Percentiles rank a stretch among this genome's conserved stretches.
phyloP scores from a whole-genome alignment of 1,140 invertebrate species.

The Drosophila pruinosa region DNA sequence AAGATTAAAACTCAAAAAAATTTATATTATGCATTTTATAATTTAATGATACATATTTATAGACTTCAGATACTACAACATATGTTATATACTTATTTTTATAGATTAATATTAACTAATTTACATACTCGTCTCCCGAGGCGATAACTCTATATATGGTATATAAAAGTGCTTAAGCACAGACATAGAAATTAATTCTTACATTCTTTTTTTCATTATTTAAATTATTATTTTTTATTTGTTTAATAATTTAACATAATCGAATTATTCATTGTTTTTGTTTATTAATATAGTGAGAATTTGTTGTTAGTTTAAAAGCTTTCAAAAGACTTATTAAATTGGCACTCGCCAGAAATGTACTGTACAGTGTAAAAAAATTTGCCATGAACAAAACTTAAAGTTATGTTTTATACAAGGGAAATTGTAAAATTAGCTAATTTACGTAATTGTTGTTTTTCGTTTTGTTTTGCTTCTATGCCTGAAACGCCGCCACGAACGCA shows the following conservation, averaged over 20 bases:
- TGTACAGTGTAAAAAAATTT: constrained; percentile 52
- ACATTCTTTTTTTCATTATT: constrained; percentile 6
- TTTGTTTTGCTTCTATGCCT: constrained; percentile 3
- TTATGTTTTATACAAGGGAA: constrained; percentile 61
- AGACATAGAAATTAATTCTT: constrained; percentile 45
- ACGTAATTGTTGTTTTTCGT: constrained; percentile 10
- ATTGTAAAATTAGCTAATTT: constrained; percentile 49
- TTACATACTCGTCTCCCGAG: constrained; percentile 49
- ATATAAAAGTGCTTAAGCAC: constrained; percentile 54
- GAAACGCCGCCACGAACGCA: constrained; percentile 28
- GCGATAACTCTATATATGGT: constrained; percentile 39
- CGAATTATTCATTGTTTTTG: not conserved
- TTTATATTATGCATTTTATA: constrained; percentile 32
- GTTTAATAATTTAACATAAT: not conserved
- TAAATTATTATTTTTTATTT: constrained; percentile 10
- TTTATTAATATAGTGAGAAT: constrained; percentile 67
- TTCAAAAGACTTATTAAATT: constrained; percentile 51
- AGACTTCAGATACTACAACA: constrained; percentile 58
- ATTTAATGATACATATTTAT: constrained; percentile 71
- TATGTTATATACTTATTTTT: constrained; percentile 44
- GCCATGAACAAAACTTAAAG: constrained; percentile 45
- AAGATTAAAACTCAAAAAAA: not conserved
- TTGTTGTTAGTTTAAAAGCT: constrained; percentile 69
- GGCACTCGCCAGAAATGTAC: constrained; percentile 24
- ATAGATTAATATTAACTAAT: constrained; percentile 58